Conservation (phyloP, 2,888 invertebrate species). For the Tyria jacobaeae region DNA sequence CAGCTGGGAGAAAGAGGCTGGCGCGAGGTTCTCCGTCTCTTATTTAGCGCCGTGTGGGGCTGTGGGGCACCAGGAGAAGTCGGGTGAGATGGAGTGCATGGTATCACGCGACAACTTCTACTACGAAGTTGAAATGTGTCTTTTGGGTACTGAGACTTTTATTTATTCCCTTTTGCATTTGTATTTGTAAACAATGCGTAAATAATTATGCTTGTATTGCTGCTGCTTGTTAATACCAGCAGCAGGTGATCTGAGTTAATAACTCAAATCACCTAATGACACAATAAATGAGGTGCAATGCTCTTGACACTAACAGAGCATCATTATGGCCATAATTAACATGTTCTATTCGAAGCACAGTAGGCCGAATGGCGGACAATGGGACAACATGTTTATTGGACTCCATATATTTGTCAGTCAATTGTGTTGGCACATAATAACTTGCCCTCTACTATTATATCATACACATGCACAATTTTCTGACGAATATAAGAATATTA, state of each 20-base stretch:
- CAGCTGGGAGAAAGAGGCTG: too few species aligned
- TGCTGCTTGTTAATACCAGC: background rate
- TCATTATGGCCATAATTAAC: constrained; percentile 72
- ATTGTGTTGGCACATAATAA: constrained; percentile 40
- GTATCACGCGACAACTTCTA: too few species aligned
- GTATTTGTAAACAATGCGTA: too few species aligned
- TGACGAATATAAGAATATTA: constrained; percentile 54
- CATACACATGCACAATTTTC: constrained; percentile 58
- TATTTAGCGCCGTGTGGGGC: too few species aligned
- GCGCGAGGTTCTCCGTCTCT: too few species aligned
- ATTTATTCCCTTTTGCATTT: too few species aligned
- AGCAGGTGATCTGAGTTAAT: constrained; percentile 32
- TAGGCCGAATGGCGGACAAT: constrained; percentile 54
- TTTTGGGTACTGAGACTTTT: too few species aligned
- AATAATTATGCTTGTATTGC: too few species aligned
- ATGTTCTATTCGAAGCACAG: constrained; percentile 60
- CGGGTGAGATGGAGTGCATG: too few species aligned
- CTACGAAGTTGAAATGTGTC: too few species aligned
- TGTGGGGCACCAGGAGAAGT: too few species aligned
- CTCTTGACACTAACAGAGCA: constrained; percentile 64
- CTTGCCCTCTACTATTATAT: background rate
- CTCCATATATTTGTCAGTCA: constrained; percentile 56
- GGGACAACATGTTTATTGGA: constrained; percentile 52
- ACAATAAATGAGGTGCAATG: constrained; percentile 67
- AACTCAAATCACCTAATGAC: constrained; percentile 52